Percentiles rank a stretch among this genome's conserved stretches.
phyloP scores from a whole-genome alignment of 92 coral and sea anemone species.

The Bergia puertoricense region DNA sequence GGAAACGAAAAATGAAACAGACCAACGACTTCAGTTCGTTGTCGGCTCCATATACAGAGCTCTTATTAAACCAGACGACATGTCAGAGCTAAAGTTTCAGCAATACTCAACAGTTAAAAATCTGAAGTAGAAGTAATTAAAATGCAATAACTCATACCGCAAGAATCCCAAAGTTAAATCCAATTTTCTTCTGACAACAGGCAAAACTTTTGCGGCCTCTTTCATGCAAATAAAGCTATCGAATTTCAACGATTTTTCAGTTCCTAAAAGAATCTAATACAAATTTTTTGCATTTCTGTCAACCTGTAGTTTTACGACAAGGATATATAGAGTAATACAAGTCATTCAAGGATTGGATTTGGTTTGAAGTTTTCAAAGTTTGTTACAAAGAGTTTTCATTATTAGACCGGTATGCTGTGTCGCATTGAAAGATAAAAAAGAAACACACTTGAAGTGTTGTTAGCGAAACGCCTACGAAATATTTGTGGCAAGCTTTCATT shows the following conservation, averaged over 20 bases:
- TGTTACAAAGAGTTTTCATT: background rate
- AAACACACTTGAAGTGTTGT: background rate
- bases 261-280: background rate
- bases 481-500: background rate
- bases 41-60: background rate
- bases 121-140: background rate
- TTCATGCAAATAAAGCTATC: background rate
- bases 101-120: background rate
- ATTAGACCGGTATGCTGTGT: too few species aligned
- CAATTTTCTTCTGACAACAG: background rate
- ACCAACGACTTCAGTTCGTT: background rate
- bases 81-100: background rate
- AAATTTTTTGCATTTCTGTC: background rate
- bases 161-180: background rate
- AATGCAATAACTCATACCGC: conserved; percentile 15
- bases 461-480: background rate
- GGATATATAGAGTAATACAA: background rate
- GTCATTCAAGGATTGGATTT: background rate
- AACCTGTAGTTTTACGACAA: background rate
- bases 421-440: too few species aligned
- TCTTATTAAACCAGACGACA: background rate
- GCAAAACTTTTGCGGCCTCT: conserved; percentile 9
- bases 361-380: background rate
- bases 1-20: too few species aligned
- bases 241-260: conserved; percentile 3